These are phyloP conservation scores for Hylaea fasciaria DNA, from an alignment of 2,888 invertebrate species.

Conservation along the genomic window DNA sequence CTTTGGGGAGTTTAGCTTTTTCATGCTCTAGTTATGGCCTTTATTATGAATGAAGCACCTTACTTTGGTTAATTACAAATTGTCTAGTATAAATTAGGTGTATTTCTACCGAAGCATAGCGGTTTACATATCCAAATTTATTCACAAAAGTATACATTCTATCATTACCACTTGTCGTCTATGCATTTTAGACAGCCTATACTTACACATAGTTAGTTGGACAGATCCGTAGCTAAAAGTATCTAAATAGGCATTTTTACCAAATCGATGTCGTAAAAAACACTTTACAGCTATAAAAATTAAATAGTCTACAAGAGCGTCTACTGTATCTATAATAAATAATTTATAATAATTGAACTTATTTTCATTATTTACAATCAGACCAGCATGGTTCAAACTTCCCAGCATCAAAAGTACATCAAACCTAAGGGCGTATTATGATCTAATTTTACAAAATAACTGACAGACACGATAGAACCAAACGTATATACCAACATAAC, in stretches of 20 bases:
- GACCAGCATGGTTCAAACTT: too few relatives aligned
- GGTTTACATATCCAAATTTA: conserved; percentile 44
- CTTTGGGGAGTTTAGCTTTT: too few relatives aligned
- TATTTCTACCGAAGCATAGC: conserved; percentile 52
- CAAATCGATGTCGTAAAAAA: conserved; percentile 59
- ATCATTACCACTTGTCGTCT: conserved; percentile 20
- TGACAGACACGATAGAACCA: too few relatives aligned
- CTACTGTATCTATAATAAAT: conserved; percentile 8
- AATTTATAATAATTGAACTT: background rate
- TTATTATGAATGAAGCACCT: background rate
- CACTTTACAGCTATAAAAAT: conserved; percentile 40
- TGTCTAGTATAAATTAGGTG: conserved; percentile 32
- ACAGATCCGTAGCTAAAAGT: conserved; percentile 49
- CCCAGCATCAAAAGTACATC: too few relatives aligned
- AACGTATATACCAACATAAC: too few relatives aligned
- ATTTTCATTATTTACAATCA: background rate
- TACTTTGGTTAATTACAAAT: conserved; percentile 4
- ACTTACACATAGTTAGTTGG: conserved; percentile 49
- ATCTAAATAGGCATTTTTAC: conserved; percentile 53
- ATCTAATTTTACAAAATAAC: too few relatives aligned
- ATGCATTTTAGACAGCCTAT: conserved; percentile 31
- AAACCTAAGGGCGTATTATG: too few relatives aligned
- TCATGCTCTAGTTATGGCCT: too few relatives aligned
- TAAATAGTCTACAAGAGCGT: conserved; percentile 29
- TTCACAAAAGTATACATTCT: conserved; percentile 29